Evolutionary conservation across 2,113 vertebrate genomes (phyloP).

Genomic region (Nyctereutes procyonoides): DNA sequence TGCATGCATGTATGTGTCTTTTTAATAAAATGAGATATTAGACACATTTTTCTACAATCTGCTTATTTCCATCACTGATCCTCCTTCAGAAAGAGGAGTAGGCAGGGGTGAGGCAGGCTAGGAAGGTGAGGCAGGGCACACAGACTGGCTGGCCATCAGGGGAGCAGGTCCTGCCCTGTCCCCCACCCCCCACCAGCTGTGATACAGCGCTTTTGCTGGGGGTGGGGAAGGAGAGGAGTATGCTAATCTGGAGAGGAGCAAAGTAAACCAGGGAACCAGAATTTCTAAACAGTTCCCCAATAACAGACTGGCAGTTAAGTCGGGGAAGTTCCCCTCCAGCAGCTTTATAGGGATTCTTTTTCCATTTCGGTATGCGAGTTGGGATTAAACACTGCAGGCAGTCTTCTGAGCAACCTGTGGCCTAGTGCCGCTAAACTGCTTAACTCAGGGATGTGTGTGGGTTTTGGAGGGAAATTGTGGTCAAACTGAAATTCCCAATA

Average conservation of each 20-base stretch:
- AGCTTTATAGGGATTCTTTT: slow-evolving; percentile 50
- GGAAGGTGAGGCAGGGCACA: not conserved
- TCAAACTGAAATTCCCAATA: slow-evolving; percentile 67
- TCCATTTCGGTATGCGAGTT: slow-evolving; percentile 12
- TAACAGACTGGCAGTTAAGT: slow-evolving; percentile 2
- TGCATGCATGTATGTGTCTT: not conserved
- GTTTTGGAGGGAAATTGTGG: slow-evolving; percentile 70
- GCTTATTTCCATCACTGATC: not conserved
- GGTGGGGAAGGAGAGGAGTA: not conserved
- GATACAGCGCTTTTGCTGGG: not conserved
- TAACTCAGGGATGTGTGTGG: not conserved
- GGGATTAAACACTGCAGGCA: slow-evolving; percentile 8
- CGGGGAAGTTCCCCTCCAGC: slow-evolving; percentile 27
- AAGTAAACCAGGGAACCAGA: slow-evolving; percentile 35
- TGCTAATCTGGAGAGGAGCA: slow-evolving; percentile 2
- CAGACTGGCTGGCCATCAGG: not conserved
- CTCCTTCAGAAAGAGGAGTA: not conserved
- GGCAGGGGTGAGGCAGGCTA: not conserved
- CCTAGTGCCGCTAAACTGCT: not conserved
- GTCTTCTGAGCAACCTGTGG: not conserved
- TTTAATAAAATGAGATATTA: not conserved
- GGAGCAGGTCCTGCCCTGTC: not conserved
- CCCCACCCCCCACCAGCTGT: not conserved
- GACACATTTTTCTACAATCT: not conserved
- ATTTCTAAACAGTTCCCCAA: slow-evolving; percentile 63